Evolutionary conservation across 2,113 vertebrate species (phyloP).

Genomic region (Ascaphus truei): DNA sequence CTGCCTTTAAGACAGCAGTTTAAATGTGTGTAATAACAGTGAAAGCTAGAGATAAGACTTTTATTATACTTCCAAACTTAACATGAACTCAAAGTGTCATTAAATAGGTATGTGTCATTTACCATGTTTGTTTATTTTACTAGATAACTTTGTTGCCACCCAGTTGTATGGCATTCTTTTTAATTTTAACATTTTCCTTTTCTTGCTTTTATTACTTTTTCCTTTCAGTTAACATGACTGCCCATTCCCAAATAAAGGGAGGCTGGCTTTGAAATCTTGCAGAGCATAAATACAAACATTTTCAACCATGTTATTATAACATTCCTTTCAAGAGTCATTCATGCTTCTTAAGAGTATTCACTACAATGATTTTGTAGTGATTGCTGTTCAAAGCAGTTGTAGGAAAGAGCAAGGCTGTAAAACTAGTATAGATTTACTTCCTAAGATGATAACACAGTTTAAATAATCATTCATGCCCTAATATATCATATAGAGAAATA

Average conservation of each 20-base stretch:
- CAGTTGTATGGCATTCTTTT: constrained; percentile 55
- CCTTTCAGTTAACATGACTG: neutral
- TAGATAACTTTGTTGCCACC: constrained; percentile 66
- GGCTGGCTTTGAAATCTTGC: constrained; percentile 5
- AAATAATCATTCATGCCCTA: neutral
- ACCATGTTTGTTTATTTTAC: constrained; percentile 75
- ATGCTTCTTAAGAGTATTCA: neutral
- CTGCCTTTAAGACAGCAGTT: constrained; percentile 75
- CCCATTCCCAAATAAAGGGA: constrained; percentile 22
- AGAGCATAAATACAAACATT: constrained; percentile 10
- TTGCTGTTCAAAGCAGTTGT: neutral
- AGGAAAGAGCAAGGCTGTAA: neutral
- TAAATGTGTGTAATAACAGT: constrained; percentile 77
- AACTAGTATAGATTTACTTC: neutral
- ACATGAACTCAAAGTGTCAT: constrained; percentile 75
- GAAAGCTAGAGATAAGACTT: constrained; percentile 85
- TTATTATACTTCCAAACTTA: constrained; percentile 83
- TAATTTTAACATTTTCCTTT: constrained; percentile 39
- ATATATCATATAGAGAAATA: neutral
- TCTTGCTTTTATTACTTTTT: constrained; percentile 24
- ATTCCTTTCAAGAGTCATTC: constrained; percentile 2
- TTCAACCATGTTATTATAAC: constrained; percentile 19
- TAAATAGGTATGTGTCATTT: constrained; percentile 79
- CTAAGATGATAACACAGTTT: neutral
- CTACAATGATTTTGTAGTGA: neutral